Evolutionary conservation across 1,140 invertebrate species (phyloP).

Genomic region (Metaphire vulgaris): DNA sequence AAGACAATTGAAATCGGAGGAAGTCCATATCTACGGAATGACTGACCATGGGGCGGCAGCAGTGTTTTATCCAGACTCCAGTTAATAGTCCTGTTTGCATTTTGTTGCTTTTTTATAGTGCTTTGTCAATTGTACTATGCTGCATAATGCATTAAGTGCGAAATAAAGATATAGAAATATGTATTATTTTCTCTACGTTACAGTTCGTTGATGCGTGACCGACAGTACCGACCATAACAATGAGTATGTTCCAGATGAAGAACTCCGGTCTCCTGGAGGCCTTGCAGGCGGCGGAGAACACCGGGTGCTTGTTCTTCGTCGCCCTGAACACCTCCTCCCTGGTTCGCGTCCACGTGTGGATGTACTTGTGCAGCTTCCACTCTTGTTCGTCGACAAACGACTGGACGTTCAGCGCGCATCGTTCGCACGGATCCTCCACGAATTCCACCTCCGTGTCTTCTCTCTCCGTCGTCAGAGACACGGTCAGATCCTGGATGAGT

Average conservation of each 20-base stretch:
- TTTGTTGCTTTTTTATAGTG: too few relatives aligned
- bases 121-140: too few relatives aligned
- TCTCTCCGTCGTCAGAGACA: constrained; percentile 39
- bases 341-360: constrained; percentile 17
- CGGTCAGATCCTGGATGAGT: too few relatives aligned
- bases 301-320: constrained; percentile 26
- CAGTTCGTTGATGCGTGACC: too few relatives aligned
- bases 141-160: too few relatives aligned
- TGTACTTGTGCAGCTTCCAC: constrained; percentile 21
- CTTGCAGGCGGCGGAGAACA: constrained; percentile 32
- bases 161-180: too few relatives aligned
- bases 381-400: constrained; percentile 34
- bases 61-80: too few relatives aligned
- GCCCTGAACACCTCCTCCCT: constrained; percentile 15
- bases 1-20: too few relatives aligned
- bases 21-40: too few relatives aligned
- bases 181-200: too few relatives aligned
- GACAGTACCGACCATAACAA: constrained; percentile 31
- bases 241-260: constrained; percentile 33
- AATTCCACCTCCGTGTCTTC: constrained; percentile 30
- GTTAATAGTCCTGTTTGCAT: too few relatives aligned
- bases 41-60: too few relatives aligned
- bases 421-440: constrained; percentile 30
- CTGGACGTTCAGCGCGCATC: constrained; percentile 32
- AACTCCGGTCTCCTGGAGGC: constrained; percentile 32